Conservation (phyloP, 2,888 invertebrate genomes). For the Meloe dianella region DNA sequence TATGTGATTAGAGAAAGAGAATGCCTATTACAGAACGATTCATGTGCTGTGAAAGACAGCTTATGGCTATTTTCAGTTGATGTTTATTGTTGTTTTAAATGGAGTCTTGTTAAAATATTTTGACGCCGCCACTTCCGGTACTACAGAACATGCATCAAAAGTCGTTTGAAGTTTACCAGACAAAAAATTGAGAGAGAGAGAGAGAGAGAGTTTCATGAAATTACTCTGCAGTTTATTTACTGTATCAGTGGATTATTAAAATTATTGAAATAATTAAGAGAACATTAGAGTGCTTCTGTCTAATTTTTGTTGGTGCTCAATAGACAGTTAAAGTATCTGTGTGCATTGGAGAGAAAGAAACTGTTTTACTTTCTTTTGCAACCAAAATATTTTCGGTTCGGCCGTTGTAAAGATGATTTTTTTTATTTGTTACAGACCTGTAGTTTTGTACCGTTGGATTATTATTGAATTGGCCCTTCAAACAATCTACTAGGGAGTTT, state of each 20-base stretch:
- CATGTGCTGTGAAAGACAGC: background rate
- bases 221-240: too few species aligned
- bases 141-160: background rate
- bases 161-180: background rate
- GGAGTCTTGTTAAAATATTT: conserved; percentile 9
- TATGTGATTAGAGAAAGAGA: background rate
- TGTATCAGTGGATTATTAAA: too few species aligned
- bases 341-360: too few species aligned
- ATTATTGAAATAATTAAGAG: too few species aligned
- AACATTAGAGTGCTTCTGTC: too few species aligned
- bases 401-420: too few species aligned
- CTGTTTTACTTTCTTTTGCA: too few species aligned
- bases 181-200: background rate
- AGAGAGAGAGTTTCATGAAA: too few species aligned
- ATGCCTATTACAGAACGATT: background rate
- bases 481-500: background rate
- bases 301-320: too few species aligned
- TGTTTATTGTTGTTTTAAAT: conserved; percentile 5
- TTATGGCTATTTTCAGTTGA: background rate
- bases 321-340: too few species aligned
- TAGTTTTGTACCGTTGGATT: background rate
- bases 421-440: too few species aligned
- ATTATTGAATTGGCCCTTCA: background rate
- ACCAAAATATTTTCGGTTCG: too few species aligned
- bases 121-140: conserved; percentile 4